These are phyloP conservation scores for Gopherus flavomarginatus DNA, from an alignment of 2,113 vertebrate genomes.

Conservation along the genomic window DNA sequence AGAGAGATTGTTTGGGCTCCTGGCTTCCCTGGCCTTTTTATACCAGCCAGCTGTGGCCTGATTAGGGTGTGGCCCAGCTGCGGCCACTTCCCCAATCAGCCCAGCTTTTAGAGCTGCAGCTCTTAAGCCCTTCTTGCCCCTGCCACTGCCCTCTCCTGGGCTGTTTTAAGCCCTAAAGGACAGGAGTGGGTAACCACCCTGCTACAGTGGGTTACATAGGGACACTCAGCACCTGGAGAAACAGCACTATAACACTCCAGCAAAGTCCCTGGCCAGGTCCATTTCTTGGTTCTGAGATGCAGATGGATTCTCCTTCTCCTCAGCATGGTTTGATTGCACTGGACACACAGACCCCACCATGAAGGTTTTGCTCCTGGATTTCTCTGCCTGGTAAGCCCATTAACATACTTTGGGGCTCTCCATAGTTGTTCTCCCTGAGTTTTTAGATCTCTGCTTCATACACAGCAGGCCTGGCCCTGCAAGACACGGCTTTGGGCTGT, in stretches of 20 bases:
- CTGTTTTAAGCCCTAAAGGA: no score
- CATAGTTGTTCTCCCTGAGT: neutral
- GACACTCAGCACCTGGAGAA: neutral
- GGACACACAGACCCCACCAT: neutral
- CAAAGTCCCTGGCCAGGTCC: neutral
- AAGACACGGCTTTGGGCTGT: rapidly evolving
- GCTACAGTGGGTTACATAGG: no score
- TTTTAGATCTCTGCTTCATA: rapidly evolving
- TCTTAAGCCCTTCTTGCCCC: no score
- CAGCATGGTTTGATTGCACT: neutral
- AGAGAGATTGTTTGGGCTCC: no score
- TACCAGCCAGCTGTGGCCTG: no score
- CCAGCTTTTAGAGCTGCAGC: no score
- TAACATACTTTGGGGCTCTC: neutral
- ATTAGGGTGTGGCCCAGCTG: no score
- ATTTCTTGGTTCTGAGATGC: neutral
- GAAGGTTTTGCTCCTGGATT: rapidly evolving
- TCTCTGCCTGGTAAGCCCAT: neutral
- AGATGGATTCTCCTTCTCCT: neutral
- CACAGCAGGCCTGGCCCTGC: neutral
- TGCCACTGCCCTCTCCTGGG: no score
- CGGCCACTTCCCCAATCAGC: no score
- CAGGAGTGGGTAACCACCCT: no score
- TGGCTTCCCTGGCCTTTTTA: no score
- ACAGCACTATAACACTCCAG: neutral